Percentiles rank a stretch among this genome's conserved stretches.
Evolutionary conservation across 2,113 vertebrate species (phyloP).

Genomic region (Turnix velox): DNA sequence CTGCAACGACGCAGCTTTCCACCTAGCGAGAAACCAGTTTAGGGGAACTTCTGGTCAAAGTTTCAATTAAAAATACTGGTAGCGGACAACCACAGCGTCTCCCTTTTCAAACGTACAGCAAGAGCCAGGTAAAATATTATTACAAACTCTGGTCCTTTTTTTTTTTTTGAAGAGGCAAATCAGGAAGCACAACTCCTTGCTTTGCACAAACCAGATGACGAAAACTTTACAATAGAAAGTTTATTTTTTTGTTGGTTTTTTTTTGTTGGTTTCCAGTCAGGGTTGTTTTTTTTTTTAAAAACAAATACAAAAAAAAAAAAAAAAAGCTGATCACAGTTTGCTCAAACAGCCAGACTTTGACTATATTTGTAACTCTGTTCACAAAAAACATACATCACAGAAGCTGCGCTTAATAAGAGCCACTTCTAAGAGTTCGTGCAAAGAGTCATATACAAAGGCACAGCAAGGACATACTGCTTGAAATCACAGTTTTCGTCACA

Average conservation of each 20-base stretch:
- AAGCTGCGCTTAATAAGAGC: conserved; percentile 83
- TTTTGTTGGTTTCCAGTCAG: conserved; percentile 89
- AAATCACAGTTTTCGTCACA: conserved; percentile 84
- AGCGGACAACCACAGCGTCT: background rate
- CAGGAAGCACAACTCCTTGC: conserved; percentile 52
- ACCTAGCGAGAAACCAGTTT: conserved; percentile 23
- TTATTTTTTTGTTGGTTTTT: conserved; percentile 95
- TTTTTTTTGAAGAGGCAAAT: conserved; percentile 14
- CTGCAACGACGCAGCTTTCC: conserved; percentile 35
- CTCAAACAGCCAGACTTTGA: conserved; percentile 84
- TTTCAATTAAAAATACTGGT: conserved; percentile 22
- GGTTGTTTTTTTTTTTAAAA: conserved; percentile 83
- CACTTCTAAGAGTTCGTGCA: conserved; percentile 86
- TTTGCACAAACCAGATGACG: conserved; percentile 70
- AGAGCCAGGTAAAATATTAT: conserved; percentile 45
- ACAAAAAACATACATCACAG: conserved; percentile 82
- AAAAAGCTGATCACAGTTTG: conserved; percentile 88
- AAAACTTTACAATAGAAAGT: conserved; percentile 93
- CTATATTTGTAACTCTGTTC: conserved; percentile 83
- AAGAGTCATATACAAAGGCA: conserved; percentile 87
- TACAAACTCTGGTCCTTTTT: background rate
- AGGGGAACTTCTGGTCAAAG: conserved; percentile 37
- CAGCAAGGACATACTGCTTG: conserved; percentile 87
- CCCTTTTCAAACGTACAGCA: conserved; percentile 16
- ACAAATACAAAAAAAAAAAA: conserved; percentile 87